phyloP scores from a whole-genome alignment of 2,888 invertebrate species.

The Reticulitermes lucifugus region DNA sequence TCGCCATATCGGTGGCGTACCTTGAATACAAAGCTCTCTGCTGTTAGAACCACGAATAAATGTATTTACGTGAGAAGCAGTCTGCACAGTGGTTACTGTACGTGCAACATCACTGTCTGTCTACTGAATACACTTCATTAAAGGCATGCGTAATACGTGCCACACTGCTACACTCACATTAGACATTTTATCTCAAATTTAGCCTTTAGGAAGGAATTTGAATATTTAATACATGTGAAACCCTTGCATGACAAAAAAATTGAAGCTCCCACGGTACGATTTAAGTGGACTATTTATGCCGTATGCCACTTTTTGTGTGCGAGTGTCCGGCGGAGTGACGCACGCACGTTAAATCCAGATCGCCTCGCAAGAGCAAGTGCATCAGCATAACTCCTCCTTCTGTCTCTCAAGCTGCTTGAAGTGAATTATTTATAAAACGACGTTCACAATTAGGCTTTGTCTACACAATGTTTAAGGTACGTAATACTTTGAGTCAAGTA shows the following conservation, averaged over 20 bases:
- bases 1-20: neutral
- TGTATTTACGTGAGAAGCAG: neutral
- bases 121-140: constrained; percentile 1
- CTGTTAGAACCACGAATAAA: neutral
- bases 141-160: neutral
- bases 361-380: neutral
- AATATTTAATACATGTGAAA: neutral
- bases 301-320: neutral
- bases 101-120: neutral
- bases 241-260: neutral
- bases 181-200: neutral
- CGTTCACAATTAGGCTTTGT: neutral
- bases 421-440: constrained; percentile 12
- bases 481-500: too few species aligned
- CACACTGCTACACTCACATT: neutral
- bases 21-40: neutral
- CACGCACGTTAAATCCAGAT: neutral
- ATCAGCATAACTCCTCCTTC: neutral
- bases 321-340: neutral
- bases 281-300: neutral
- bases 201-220: neutral
- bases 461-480: too few species aligned
- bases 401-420: neutral
- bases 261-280: neutral
- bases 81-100: neutral